Evolutionary conservation across 2,113 vertebrate species (phyloP).

Genomic region (Lophius piscatorius): DNA sequence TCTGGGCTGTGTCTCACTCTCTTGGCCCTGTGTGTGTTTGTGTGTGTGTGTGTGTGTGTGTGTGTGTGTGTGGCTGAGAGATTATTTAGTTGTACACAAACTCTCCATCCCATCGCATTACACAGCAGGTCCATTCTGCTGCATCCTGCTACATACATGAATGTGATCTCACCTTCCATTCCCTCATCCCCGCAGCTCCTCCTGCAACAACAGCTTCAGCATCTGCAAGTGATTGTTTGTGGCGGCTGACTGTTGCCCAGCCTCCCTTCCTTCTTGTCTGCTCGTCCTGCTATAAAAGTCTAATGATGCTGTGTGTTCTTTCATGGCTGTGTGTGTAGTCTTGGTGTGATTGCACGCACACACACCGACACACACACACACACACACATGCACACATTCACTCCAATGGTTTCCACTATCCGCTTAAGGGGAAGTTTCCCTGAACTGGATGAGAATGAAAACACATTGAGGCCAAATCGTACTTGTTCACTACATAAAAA

Average conservation of each 20-base stretch:
- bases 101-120: slow-evolving; percentile 34
- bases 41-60: slow-evolving; percentile 1
- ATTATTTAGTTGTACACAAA: slow-evolving; percentile 6
- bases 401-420: slow-evolving; percentile 8
- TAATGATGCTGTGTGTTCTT: slow-evolving; percentile 49
- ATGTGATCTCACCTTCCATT: slow-evolving; percentile 67
- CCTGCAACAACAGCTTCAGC: slow-evolving; percentile 45
- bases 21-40: slow-evolving; percentile 21
- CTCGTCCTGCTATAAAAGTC: slow-evolving; percentile 56
- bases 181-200: slow-evolving; percentile 42
- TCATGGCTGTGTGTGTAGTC: slow-evolving; percentile 1
- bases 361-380: too few relatives aligned
- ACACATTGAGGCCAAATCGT: slow-evolving; percentile 20
- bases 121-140: slow-evolving; percentile 49
- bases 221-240: slow-evolving; percentile 66
- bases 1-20: slow-evolving; percentile 32
- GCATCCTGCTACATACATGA: slow-evolving; percentile 66
- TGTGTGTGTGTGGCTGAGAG: not conserved
- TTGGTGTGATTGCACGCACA: not conserved
- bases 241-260: slow-evolving; percentile 50
- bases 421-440: slow-evolving; percentile 2
- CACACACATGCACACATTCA: not conserved
- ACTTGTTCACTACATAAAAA: slow-evolving; percentile 22
- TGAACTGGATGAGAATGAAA: slow-evolving; percentile 18
- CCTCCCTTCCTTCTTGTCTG: slow-evolving; percentile 46